These are phyloP conservation scores for Masnerella sp. DNA, from an alignment of 2,888 invertebrate species.

Conservation along the genomic window DNA sequence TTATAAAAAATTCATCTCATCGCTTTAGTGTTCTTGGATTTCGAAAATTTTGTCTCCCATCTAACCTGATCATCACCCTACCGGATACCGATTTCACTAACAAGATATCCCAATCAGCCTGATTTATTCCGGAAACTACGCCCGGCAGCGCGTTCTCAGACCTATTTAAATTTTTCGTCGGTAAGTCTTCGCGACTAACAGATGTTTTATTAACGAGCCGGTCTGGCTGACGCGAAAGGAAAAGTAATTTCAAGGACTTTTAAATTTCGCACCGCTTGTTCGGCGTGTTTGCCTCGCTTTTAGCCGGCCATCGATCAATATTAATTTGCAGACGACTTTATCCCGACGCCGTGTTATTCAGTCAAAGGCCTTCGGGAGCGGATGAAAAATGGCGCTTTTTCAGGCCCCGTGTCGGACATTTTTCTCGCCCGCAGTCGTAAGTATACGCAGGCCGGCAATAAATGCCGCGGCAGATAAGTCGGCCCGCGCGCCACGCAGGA, in stretches of 20 bases:
- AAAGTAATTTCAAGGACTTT: constrained; percentile 7
- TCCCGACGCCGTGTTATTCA: constrained; percentile 12
- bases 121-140: no score
- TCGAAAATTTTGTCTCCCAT: no score
- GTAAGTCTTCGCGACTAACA: constrained; percentile 6
- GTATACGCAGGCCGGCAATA: constrained; percentile 33
- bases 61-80: no score
- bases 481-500: constrained; percentile 14
- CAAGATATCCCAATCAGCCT: no score
- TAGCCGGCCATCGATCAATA: constrained; percentile 7
- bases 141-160: no score
- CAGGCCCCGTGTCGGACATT: constrained; percentile 8
- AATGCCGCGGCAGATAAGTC: constrained; percentile 35
- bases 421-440: constrained; percentile 10
- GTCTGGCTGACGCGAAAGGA: neutral
- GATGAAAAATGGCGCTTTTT: constrained; percentile 20
- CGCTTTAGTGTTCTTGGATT: no score
- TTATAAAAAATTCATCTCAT: no score
- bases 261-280: neutral
- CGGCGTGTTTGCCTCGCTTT: neutral
- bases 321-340: constrained; percentile 14
- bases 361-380: constrained; percentile 10
- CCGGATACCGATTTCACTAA: no score
- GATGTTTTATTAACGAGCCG: constrained; percentile 12
- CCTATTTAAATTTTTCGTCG: no score